These are phyloP conservation scores for Azemiops feae DNA, from an alignment of 2,113 vertebrate species.

Conservation along the genomic window DNA sequence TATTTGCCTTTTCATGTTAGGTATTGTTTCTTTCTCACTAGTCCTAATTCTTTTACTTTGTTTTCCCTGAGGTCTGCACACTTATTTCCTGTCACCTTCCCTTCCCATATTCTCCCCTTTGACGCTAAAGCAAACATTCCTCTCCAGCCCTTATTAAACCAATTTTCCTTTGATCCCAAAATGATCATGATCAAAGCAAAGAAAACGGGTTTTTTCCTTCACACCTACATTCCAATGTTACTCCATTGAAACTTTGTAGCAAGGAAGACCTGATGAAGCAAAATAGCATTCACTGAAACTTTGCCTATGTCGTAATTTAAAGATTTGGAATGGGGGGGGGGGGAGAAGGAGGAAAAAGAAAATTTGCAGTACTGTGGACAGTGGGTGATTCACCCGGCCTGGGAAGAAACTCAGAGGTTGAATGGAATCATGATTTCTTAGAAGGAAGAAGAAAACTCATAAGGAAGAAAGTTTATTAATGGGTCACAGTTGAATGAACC, in stretches of 20 bases:
- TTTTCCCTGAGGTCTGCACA: not conserved
- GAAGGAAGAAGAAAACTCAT: not conserved
- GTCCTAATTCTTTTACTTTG: not conserved
- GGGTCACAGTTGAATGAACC: not conserved
- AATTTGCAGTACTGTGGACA: not conserved
- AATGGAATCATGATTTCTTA: not conserved
- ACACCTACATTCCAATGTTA: not conserved
- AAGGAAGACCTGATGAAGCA: not conserved
- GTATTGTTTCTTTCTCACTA: not conserved
- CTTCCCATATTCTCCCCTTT: not conserved
- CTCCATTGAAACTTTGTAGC: not conserved
- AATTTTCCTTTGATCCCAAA: not conserved
- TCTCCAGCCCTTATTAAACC: not conserved
- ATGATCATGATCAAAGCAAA: not conserved
- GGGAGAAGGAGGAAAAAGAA: not conserved
- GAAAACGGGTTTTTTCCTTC: not conserved
- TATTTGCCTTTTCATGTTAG: not conserved
- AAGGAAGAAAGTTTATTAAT: not conserved
- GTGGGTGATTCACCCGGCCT: not conserved
- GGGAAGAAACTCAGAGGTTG: not conserved
- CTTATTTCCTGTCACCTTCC: not conserved
- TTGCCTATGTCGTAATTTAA: not conserved
- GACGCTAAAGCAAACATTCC: not conserved
- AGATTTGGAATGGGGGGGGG: not conserved
- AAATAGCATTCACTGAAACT: not conserved